Conservation (phyloP, 2,888 invertebrate species). For the Congeria kusceri region DNA sequence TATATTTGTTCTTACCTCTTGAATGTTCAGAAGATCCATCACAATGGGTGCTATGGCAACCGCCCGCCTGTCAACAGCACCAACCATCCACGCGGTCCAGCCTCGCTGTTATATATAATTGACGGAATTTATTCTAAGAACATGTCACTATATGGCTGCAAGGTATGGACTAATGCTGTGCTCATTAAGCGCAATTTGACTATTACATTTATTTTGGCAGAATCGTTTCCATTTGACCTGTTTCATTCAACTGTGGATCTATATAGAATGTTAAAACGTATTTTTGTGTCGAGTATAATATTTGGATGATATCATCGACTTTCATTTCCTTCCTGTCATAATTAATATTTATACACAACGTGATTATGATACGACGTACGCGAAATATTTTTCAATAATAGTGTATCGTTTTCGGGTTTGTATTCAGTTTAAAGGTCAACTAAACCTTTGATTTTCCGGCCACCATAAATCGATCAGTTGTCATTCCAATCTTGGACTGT, state of each 20-base stretch:
- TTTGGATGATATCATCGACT: too few species aligned
- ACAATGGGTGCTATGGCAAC: constrained; percentile 77
- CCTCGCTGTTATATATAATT: constrained; percentile 69
- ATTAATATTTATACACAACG: too few species aligned
- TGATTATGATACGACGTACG: too few species aligned
- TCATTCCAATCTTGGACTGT: constrained; percentile 23
- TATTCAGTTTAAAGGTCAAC: too few species aligned
- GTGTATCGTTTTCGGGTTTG: too few species aligned
- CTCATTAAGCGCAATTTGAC: neutral
- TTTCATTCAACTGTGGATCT: too few species aligned
- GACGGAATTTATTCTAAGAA: too few species aligned
- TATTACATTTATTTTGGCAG: neutral
- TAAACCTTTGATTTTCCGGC: constrained; percentile 74
- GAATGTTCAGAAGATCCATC: constrained; percentile 78
- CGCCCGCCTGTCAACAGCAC: constrained; percentile 77
- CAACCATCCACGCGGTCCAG: constrained; percentile 79
- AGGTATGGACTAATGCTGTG: neutral
- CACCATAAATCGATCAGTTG: constrained; percentile 62
- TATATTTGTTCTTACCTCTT: neutral
- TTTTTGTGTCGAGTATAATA: too few species aligned
- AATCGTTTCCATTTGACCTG: too few species aligned
- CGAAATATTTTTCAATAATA: too few species aligned
- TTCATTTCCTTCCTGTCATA: too few species aligned
- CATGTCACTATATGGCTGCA: neutral
- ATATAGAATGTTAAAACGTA: too few species aligned